Conservation (phyloP, 1,140 invertebrate species). For the Heliconius nattereri region DNA sequence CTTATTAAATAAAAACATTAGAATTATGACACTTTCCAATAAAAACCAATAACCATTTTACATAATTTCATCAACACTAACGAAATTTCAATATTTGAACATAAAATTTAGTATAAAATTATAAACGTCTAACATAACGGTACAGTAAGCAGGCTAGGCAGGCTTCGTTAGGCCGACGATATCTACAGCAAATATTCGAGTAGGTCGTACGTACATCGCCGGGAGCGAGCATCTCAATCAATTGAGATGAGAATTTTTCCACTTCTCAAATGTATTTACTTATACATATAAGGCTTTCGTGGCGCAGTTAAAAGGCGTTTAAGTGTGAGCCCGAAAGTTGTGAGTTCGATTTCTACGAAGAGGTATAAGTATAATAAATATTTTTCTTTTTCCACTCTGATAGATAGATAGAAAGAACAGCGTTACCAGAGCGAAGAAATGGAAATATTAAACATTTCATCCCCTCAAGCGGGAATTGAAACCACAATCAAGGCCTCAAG, state of each 20-base stretch:
- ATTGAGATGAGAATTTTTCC: neutral
- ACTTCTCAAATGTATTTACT: neutral
- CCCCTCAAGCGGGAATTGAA: too few relatives aligned
- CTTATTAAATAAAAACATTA: too few relatives aligned
- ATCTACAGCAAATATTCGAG: neutral
- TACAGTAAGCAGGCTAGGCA: neutral
- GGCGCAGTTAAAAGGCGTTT: neutral
- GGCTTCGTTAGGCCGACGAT: neutral
- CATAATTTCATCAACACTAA: too few relatives aligned
- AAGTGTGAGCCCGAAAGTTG: neutral
- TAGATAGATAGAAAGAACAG: too few relatives aligned
- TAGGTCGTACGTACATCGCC: constrained; percentile 1
- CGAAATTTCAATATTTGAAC: too few relatives aligned
- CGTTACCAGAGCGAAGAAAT: too few relatives aligned
- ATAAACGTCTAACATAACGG: neutral
- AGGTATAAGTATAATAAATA: neutral
- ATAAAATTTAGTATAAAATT: too few relatives aligned
- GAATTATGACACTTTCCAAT: too few relatives aligned
- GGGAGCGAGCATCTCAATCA: neutral
- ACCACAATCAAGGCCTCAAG: too few relatives aligned
- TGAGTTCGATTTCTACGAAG: neutral
- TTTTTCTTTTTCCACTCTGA: too few relatives aligned
- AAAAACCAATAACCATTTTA: too few relatives aligned
- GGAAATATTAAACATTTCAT: too few relatives aligned
- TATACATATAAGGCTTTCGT: neutral